Conservation (phyloP, 2,888 invertebrate species). For the Mesochorus sp. region DNA sequence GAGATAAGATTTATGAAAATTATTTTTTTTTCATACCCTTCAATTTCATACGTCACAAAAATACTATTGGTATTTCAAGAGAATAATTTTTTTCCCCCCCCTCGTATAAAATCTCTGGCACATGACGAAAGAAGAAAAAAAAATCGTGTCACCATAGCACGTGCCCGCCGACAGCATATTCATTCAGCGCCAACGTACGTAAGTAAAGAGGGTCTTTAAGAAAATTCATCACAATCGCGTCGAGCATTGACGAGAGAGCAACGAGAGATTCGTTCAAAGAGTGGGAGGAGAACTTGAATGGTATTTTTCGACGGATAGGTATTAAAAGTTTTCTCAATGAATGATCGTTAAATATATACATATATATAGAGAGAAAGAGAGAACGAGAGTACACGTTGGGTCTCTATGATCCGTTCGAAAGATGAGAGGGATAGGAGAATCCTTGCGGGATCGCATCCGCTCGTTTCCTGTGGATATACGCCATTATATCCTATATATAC, state of each 20-base stretch:
- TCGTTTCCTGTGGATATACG: conserved; percentile 32
- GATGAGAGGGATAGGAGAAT: conserved; percentile 38
- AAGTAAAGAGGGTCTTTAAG: conserved; percentile 25
- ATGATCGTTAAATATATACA: conserved; percentile 16
- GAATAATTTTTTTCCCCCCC: neutral
- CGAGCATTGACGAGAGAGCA: conserved; percentile 8
- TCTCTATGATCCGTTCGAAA: conserved; percentile 31
- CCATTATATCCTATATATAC: too few relatives aligned
- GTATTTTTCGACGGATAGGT: conserved; percentile 25
- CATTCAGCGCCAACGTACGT: conserved; percentile 42
- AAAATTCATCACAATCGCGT: conserved; percentile 58
- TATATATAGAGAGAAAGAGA: too few relatives aligned
- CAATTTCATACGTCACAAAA: neutral
- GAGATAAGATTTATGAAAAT: neutral
- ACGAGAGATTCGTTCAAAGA: conserved; percentile 18
- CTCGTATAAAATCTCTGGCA: too few relatives aligned
- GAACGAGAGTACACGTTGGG: too few relatives aligned
- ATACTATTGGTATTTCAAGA: neutral
- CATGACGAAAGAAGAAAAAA: too few relatives aligned
- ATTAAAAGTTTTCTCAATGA: conserved; percentile 49
- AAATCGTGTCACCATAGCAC: too few relatives aligned
- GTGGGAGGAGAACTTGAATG: conserved; percentile 25
- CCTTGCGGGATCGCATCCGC: conserved; percentile 46
- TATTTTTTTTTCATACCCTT: neutral
- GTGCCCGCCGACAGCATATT: conserved; percentile 55